Evolutionary conservation across 92 coral and sea anemone species (phyloP).

Genomic region (Siderastrea radians): DNA sequence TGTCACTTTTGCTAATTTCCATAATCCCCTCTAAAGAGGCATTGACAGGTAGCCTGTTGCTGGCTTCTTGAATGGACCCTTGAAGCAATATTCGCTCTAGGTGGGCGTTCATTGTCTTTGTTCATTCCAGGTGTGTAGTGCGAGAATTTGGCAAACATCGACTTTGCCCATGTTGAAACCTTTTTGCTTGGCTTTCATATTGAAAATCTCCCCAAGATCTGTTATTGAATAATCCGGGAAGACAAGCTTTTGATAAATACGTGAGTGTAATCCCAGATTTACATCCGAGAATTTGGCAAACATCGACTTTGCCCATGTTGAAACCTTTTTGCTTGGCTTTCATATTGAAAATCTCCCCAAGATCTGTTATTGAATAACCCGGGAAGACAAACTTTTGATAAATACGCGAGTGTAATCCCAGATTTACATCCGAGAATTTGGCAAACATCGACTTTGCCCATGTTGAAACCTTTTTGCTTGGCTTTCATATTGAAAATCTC

Average conservation of each 20-base stretch:
- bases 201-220: constrained; percentile 14
- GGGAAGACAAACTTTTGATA: constrained; percentile 30
- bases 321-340: constrained; percentile 31
- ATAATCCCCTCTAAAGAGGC: neutral
- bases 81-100: constrained; percentile 20
- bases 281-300: constrained; percentile 19
- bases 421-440: constrained; percentile 40
- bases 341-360: constrained; percentile 1
- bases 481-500: constrained; percentile 2
- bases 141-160: constrained; percentile 4
- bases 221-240: constrained; percentile 32
- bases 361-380: constrained; percentile 23
- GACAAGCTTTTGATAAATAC: constrained; percentile 32
- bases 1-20: neutral
- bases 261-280: constrained; percentile 47
- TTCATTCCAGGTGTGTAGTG: neutral
- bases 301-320: neutral
- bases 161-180: constrained; percentile 13
- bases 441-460: constrained; percentile 12
- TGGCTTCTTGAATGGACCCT: constrained; percentile 16
- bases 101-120: constrained; percentile 32
- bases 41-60: constrained; percentile 32
- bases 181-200: constrained; percentile 1
- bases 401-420: constrained; percentile 41
- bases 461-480: constrained; percentile 17